Evolutionary conservation across 1,140 invertebrate species (phyloP).

Genomic region (Drosophila bipectinata): DNA sequence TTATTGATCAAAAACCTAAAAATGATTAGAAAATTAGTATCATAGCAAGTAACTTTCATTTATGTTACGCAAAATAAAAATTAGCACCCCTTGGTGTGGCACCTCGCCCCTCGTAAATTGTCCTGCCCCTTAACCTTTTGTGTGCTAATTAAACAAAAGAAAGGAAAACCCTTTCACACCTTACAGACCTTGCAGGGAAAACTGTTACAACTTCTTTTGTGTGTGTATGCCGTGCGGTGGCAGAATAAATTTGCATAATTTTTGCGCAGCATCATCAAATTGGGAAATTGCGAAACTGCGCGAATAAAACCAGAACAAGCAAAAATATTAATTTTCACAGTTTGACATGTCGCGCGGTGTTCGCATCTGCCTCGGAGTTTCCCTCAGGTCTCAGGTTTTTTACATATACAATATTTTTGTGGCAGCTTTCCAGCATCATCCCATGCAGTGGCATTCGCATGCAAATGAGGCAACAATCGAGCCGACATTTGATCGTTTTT

Average conservation of each 20-base stretch:
- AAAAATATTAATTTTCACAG: constrained; percentile 81
- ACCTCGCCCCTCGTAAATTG: background rate
- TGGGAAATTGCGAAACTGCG: constrained; percentile 44
- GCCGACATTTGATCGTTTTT: constrained; percentile 79
- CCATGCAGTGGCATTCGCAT: constrained; percentile 58
- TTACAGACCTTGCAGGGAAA: constrained; percentile 43
- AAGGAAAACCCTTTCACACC: constrained; percentile 75
- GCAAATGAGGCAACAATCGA: constrained; percentile 76
- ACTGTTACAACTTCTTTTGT: constrained; percentile 78
- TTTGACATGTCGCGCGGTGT: constrained; percentile 58
- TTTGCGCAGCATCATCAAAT: constrained; percentile 56
- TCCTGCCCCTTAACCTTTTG: constrained; percentile 40
- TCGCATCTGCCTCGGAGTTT: constrained; percentile 36
- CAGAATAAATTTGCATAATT: constrained; percentile 77
- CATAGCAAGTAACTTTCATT: background rate
- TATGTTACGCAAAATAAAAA: background rate
- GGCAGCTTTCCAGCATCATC: constrained; percentile 1
- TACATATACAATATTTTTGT: background rate
- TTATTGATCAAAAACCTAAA: background rate
- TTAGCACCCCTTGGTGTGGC: constrained; percentile 25
- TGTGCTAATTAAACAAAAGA: constrained; percentile 76
- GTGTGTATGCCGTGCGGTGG: constrained; percentile 13
- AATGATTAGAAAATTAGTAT: background rate
- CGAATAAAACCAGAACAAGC: constrained; percentile 63
- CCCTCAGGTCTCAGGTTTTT: constrained; percentile 13